Conservation (phyloP, 2,113 vertebrate genomes). For the Eira barbara region DNA sequence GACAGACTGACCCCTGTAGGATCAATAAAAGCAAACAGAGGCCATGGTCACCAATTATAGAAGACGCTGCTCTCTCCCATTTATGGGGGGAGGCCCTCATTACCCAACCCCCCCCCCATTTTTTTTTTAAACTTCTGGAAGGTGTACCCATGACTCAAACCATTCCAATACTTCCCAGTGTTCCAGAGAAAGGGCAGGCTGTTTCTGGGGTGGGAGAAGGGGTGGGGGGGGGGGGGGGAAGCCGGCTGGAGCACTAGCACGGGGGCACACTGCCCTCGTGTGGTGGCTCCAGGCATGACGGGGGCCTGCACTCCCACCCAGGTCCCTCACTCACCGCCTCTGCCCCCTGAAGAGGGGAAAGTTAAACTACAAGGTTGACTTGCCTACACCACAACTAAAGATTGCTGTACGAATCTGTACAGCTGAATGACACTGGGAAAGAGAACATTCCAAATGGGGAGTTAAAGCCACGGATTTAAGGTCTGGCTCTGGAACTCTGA, state of each 20-base stretch:
- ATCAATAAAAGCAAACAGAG: not conserved
- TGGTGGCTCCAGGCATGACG: not conserved
- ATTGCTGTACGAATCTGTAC: no score
- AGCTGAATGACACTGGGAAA: not conserved
- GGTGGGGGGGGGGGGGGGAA: no score
- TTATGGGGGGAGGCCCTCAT: not conserved
- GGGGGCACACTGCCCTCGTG: conserved; percentile 71
- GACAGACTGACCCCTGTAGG: not conserved
- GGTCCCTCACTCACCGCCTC: fast-evolving
- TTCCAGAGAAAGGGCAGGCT: not conserved
- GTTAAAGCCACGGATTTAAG: not conserved
- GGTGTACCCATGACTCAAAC: not conserved
- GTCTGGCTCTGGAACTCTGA: not conserved
- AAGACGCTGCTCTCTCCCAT: not conserved
- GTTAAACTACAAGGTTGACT: not conserved
- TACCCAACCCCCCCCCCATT: not conserved
- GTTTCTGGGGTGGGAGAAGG: no score
- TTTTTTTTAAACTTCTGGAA: not conserved
- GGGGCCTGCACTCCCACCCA: not conserved
- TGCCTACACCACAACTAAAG: no score
- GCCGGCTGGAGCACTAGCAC: not conserved
- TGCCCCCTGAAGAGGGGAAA: not conserved
- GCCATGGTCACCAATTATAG: not conserved
- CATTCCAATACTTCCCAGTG: not conserved
- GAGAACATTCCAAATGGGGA: not conserved